Base-by-base conservation (phyloP, 2,797 vertebrate species). In the Lithobates sylvaticus region DNA sequence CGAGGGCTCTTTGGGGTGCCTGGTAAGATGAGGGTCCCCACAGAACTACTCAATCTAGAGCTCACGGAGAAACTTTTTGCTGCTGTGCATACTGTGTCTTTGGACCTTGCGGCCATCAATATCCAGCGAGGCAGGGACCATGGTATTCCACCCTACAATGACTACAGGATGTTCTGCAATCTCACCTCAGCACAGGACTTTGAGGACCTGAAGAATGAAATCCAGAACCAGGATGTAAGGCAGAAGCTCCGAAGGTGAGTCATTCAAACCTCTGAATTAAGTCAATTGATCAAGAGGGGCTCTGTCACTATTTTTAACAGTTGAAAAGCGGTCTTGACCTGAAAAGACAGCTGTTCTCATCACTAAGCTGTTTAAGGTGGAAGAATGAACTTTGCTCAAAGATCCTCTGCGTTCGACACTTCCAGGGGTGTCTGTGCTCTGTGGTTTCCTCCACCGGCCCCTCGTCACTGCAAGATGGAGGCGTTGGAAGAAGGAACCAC, bases 111-210 rank as follows among this genome's bases (percentile, higher is more conserved):
- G 0, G 93, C 93, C 72, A 94, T 93, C 88, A 94, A 94, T 81
- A 93, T 94, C 89, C 93, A 94, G 78, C 89, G 93, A n/a, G 93
- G 93, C 0, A 76, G 93, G 44, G 93, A 94, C 76, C 93, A 94
- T 0, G 93, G 93, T 71, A 94, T 94, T 84, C 93, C 93, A 23
- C 93, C 93, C 3, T 94, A 94, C 87, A 94, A 94, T 0, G 93
- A 94, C 89, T 94, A 92, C 91, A 91, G 93, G 64, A 91, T 94
- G 77, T 94, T 93, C 90, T 94, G 93, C 88, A 94, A 94, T 74
- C 92, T 94, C 70, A 93, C 92, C 0, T 92, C 92, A 10, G 92
- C 86, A 0, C 91, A 91, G 77, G 92, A 93, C 34, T 94, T 94
- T n/a, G 93, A 94, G 26, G 93, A 94, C 84, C 89, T 94, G 82